Evolutionary conservation across 2,113 vertebrate genomes (phyloP), one percentile per base, ranked within the genome.

Genomic region (Cichladusa arquata): DNA sequence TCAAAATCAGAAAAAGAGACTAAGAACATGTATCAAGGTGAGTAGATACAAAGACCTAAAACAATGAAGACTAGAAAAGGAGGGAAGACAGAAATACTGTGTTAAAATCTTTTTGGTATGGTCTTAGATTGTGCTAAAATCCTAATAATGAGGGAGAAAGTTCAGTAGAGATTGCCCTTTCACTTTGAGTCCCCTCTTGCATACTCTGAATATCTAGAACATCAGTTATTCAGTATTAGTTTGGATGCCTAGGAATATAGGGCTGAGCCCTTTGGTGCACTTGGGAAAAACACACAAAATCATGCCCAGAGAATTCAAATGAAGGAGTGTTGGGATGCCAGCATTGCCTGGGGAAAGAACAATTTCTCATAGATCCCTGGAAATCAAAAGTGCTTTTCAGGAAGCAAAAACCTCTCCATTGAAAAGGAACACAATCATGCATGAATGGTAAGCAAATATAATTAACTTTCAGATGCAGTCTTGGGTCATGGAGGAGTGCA

Each of bases 401-500:
- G 86, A 95, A 95, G 78, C 23, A 69, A 95, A 92, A 87, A 31
- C 8, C 22, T 83, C 26, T 51, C 76, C 42, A 80, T 40, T 9
- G 12, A 61, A 72, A 74, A 95, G 73, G n/a, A 73, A 8, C 54
- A 77, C 9, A 73, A 74, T 44, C 81, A 86, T 69, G 67, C 80
- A 72, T 69, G 86, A 95, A 67, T 61, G 65, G 47, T 91, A 95
- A 91, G 38, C 90, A 96, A 95, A 91, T 93, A 83, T 51, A 91
- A 94, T 96, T 97, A 93, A 97, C 93, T 96, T 98, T 97, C 88
- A 97, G 92, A 92, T 66, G 36, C 89, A 88, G 53, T 67, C 88
- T 60, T 92, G 94, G 97, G 66, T 96, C 93, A 84, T 8, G 19
- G 60, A 80, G 78, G 40, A 86, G 47, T 81, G 67, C 14, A 26